phyloP scores from a whole-genome alignment of 2,888 invertebrate species.

The Apoda limacodes region DNA sequence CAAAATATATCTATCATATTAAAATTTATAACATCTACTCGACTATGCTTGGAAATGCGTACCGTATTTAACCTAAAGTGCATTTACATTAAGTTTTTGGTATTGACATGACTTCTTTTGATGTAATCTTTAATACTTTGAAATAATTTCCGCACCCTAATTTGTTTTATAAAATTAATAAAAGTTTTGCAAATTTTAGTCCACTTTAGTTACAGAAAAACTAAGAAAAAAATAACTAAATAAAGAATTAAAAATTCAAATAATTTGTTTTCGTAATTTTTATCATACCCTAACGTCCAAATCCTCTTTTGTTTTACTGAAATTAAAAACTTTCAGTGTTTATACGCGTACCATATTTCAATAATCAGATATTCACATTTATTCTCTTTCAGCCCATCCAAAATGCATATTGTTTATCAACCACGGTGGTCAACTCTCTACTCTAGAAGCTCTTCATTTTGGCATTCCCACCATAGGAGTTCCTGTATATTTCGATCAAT shows the following conservation, averaged over 20 bases:
- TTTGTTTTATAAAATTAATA: too few relatives aligned
- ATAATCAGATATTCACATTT: slow-evolving; percentile 21
- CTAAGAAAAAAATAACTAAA: too few relatives aligned
- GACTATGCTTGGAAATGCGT: too few relatives aligned
- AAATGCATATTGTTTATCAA: slow-evolving; percentile 28
- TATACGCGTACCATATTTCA: slow-evolving; percentile 21
- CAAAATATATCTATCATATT: too few relatives aligned
- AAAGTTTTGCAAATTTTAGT: too few relatives aligned
- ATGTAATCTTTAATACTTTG: too few relatives aligned
- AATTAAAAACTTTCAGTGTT: slow-evolving; percentile 21
- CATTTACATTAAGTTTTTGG: too few relatives aligned
- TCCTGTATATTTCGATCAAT: slow-evolving; percentile 28
- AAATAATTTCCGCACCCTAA: too few relatives aligned
- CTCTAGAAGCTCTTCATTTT: slow-evolving; percentile 26
- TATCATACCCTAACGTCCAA: slow-evolving; percentile 14
- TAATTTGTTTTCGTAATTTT: slow-evolving; percentile 1
- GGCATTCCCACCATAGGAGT: slow-evolving; percentile 28
- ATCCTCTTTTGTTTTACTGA: slow-evolving; percentile 25
- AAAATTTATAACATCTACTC: too few relatives aligned
- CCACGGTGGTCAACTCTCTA: slow-evolving; percentile 28
- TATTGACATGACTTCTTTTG: too few relatives aligned
- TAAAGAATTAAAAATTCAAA: neutral
- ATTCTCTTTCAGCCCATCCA: slow-evolving; percentile 27
- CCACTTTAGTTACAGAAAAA: too few relatives aligned
- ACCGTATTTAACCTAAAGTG: too few relatives aligned